Conservation (phyloP, 2,888 invertebrate genomes). For the Lymantria monacha region DNA sequence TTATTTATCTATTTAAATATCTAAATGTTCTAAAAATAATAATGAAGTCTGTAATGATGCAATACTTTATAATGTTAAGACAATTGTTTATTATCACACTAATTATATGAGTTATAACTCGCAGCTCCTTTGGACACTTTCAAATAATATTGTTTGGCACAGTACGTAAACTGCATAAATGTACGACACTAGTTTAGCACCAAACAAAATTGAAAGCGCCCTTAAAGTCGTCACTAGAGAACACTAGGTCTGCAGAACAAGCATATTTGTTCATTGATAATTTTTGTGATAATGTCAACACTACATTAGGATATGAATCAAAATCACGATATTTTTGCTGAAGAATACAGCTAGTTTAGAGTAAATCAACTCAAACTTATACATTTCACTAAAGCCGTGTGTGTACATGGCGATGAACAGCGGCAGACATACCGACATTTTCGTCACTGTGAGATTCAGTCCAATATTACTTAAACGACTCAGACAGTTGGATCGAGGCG, state of each 20-base stretch:
- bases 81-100: slow-evolving; percentile 34
- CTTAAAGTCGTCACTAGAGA: slow-evolving; percentile 24
- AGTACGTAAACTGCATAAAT: too few species aligned
- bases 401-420: slow-evolving; percentile 8
- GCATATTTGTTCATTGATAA: slow-evolving; percentile 34
- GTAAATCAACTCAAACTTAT: slow-evolving; percentile 34
- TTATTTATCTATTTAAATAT: slow-evolving; percentile 17
- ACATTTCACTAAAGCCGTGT: slow-evolving; percentile 42
- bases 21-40: slow-evolving; percentile 4
- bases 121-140: too few species aligned
- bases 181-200: too few species aligned
- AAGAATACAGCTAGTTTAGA: slow-evolving; percentile 30
- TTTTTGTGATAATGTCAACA: slow-evolving; percentile 51
- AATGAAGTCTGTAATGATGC: slow-evolving; percentile 25
- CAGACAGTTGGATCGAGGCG: slow-evolving; percentile 56
- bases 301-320: slow-evolving; percentile 73
- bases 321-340: slow-evolving; percentile 64
- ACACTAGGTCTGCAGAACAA: slow-evolving; percentile 37
- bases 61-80: slow-evolving; percentile 33
- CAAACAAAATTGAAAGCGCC: too few species aligned
- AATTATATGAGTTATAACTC: slow-evolving; percentile 11
- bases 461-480: slow-evolving; percentile 10
- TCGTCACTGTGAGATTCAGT: slow-evolving; percentile 33
- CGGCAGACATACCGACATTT: background rate
- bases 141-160: too few species aligned